Conservation (phyloP, 2,797 vertebrate genomes). For the Xerus rutilus region DNA sequence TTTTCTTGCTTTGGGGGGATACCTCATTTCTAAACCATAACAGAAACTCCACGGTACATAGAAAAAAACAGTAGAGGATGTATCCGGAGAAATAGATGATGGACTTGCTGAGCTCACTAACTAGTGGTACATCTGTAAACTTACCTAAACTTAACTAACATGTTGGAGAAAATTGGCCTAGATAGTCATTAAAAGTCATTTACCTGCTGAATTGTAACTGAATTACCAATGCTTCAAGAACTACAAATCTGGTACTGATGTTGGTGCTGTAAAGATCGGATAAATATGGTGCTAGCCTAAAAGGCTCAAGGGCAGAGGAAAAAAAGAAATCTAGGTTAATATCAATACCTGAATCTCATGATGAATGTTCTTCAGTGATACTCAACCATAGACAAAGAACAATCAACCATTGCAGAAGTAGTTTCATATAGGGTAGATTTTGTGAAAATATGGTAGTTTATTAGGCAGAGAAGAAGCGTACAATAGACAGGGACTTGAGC, state of each 20-base stretch:
- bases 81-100: neutral
- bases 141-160: neutral
- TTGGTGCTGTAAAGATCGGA: neutral
- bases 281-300: neutral
- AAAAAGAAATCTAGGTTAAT: neutral
- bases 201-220: neutral
- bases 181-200: neutral
- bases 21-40: no score
- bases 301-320: neutral
- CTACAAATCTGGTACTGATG: neutral
- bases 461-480: neutral
- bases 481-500: neutral
- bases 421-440: neutral
- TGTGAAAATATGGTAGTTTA: neutral
- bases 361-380: neutral
- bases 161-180: neutral
- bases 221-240: neutral
- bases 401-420: neutral
- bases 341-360: neutral
- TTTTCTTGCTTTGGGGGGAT: no score
- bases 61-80: neutral
- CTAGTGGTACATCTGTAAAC: neutral
- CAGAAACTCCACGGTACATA: no score
- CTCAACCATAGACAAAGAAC: neutral
- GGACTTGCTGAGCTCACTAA: neutral